These are phyloP conservation scores for Toxotes chatareus DNA, from an alignment of 2,113 vertebrate genomes.

Conservation along the genomic window DNA sequence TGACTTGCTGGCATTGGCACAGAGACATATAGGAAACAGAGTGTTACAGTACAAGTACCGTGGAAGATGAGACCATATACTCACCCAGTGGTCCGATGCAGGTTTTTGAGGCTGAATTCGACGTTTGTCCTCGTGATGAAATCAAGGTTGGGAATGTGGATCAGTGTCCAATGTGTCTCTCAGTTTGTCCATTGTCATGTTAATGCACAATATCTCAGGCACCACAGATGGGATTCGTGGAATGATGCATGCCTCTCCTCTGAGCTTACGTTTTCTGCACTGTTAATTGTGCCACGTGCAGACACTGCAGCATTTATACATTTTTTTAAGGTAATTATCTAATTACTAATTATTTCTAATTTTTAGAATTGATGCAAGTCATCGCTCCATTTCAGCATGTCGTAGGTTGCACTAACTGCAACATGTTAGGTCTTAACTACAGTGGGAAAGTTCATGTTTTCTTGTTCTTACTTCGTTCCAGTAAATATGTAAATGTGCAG, in stretches of 20 bases:
- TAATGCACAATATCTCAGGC: conserved; percentile 5
- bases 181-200: neutral
- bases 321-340: no score
- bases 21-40: no score
- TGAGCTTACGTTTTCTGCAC: conserved; percentile 8
- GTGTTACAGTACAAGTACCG: neutral
- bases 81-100: neutral
- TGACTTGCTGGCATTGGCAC: neutral
- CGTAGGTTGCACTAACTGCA: neutral
- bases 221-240: conserved; percentile 7
- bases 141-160: neutral
- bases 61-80: neutral
- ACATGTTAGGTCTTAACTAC: neutral
- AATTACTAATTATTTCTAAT: neutral
- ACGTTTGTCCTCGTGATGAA: conserved; percentile 1
- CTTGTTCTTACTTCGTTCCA: neutral
- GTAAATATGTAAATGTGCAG: neutral
- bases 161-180: neutral
- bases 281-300: neutral
- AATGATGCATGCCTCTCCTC: conserved; percentile 14
- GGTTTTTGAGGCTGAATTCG: neutral
- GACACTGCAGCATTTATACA: conserved; percentile 7
- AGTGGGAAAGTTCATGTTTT: neutral
- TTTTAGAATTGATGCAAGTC: conserved; percentile 37
- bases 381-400: conserved; percentile 11